phyloP scores from a whole-genome alignment of 2,797 vertebrate species.

The Gastrophryne carolinensis region DNA sequence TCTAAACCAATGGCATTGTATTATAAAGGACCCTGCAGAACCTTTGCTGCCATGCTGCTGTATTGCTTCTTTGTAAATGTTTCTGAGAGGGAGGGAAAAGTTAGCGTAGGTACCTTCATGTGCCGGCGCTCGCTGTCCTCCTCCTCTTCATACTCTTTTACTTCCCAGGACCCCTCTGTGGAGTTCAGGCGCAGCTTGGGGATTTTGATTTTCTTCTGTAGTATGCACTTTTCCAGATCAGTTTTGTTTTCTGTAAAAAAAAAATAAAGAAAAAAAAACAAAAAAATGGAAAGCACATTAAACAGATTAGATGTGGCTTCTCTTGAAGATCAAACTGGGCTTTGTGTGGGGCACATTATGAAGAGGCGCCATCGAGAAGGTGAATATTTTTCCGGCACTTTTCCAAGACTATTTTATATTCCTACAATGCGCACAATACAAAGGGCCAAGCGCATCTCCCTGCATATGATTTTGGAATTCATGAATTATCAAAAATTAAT shows the following conservation, averaged over 20 bases:
- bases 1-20: too few species aligned
- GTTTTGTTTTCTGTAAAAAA: slow-evolving; percentile 89
- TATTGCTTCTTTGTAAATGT: not conserved
- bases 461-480: not conserved
- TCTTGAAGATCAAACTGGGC: slow-evolving; percentile 58
- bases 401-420: slow-evolving; percentile 11
- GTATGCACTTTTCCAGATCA: slow-evolving; percentile 97
- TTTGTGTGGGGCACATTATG: slow-evolving; percentile 47
- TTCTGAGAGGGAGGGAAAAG: slow-evolving; percentile 43
- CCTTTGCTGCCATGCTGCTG: not conserved
- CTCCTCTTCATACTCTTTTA: slow-evolving; percentile 85
- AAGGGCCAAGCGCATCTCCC: not conserved
- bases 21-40: too few species aligned
- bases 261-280: too few species aligned
- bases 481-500: slow-evolving; percentile 9
- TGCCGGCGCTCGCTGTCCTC: slow-evolving; percentile 87
- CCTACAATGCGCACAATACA: slow-evolving; percentile 8
- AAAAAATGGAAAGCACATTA: slow-evolving; percentile 57
- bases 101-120: slow-evolving; percentile 85
- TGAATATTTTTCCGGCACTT: not conserved
- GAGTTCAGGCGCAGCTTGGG: slow-evolving; percentile 94
- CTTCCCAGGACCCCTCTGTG: slow-evolving; percentile 87
- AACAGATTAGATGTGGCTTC: slow-evolving; percentile 65
- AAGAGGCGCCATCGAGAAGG: slow-evolving; percentile 27
- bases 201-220: slow-evolving; percentile 99